A percentile compares a stretch with the other conserved stretches of the same genome.
Evolutionary conservation across 2,797 vertebrate species (phyloP).

Genomic region (Pipistrellus pygmaeus): DNA sequence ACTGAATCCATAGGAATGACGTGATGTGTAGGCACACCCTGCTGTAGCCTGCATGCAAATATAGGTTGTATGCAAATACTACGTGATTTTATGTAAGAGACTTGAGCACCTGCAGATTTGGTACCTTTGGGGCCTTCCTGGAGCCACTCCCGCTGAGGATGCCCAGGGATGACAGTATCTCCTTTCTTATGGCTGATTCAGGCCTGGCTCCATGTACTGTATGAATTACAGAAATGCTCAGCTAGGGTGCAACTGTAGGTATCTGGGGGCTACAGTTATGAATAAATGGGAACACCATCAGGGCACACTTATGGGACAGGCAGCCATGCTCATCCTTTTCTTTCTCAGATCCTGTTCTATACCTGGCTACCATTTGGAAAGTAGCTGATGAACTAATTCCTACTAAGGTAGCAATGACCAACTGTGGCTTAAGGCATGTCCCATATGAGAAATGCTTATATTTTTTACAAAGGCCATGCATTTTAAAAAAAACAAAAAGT

Average conservation of each 20-base stretch:
- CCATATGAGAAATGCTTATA: neutral
- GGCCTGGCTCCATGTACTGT: neutral
- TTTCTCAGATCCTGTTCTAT: neutral
- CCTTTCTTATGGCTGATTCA: neutral
- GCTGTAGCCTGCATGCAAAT: neutral
- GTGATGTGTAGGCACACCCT: neutral
- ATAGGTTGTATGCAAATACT: neutral
- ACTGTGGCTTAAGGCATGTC: neutral
- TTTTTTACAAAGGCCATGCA: neutral
- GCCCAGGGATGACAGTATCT: neutral
- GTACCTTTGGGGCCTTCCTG: neutral
- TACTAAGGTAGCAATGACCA: neutral
- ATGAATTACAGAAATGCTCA: neutral
- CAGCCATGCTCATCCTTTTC: neutral
- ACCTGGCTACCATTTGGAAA: neutral
- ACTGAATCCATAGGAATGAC: neutral
- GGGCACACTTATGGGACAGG: neutral
- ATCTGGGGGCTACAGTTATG: neutral
- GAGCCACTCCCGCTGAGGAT: neutral
- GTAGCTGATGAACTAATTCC: neutral
- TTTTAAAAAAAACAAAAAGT: neutral
- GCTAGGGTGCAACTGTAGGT: neutral
- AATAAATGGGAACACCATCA: neutral
- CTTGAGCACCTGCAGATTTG: neutral
- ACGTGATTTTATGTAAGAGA: neutral